Evolutionary conservation across 2,113 vertebrate species (phyloP), one percentile per base, ranked within the genome.

Genomic region (Oreotrochilus melanogaster): DNA sequence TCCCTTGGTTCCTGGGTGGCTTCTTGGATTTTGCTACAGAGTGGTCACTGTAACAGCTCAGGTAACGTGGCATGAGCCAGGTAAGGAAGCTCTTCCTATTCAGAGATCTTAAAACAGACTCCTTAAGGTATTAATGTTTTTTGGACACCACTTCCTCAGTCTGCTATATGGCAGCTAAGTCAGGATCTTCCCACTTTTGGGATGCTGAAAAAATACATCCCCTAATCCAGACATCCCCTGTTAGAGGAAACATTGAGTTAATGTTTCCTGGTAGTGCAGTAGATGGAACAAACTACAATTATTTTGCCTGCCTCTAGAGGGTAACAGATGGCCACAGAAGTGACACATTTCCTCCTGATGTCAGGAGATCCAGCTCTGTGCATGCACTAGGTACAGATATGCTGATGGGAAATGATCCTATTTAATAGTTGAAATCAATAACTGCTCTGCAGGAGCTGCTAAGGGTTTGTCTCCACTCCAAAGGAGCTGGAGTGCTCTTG

Each of bases 251-350:
- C 0, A 0, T 30, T 48, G 12, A 82, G 18, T 62, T 50, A 28
- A 2, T 4, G 7, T 50, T 76, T 87, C 72, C 62, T 86, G 47
- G 16, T 28, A 35, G 72, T 14, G 50, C 60, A 23, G 47, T 31
- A 39, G 21, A 23, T 94, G 10, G 9, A 86, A 54, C 9, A 60
- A 53, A 8, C 27, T 76, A 86, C 79, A 75, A 1, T 78, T 86
- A 84, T 83, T 82, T 47, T 79, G 89, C 78, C 84, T 76, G 93
- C 88, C 88, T 89, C 87, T 92, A 89, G 93, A 93, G 75, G 84
- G 89, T 96, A 91, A 92, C 81, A 94, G 87, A 83, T 66, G 85
- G 87, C 78, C 60, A 42, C 58, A 83, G 81, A 88, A 94, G 75
- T 13, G 60, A 79, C 51, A 65, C 7, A 6, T 78, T 88, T 89